Percentiles rank a stretch among this genome's conserved stretches.
phyloP scores from a whole-genome alignment of 2,113 vertebrate genomes.

The Anoura caudifer region DNA sequence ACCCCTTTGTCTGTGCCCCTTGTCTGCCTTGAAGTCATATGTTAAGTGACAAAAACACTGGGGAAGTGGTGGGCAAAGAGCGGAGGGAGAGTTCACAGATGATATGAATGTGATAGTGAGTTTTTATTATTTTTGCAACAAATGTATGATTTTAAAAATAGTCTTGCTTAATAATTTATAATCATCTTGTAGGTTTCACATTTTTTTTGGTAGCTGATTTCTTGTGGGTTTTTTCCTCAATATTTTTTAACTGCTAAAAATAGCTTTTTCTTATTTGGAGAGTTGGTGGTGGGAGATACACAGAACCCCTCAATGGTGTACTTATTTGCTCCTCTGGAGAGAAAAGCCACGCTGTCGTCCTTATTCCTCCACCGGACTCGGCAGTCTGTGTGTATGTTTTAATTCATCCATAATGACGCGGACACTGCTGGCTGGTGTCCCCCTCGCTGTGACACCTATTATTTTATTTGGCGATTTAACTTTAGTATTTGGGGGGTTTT shows the following conservation, averaged over 20 bases:
- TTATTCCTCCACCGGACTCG: too few species aligned
- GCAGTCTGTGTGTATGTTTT: too few species aligned
- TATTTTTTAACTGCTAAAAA: not conserved
- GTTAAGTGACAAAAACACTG: not conserved
- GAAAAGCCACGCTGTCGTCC: too few species aligned
- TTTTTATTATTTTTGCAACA: slow-evolving; percentile 19
- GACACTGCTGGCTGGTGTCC: too few species aligned
- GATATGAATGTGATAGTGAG: not conserved
- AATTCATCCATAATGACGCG: too few species aligned
- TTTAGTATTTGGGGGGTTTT: not conserved
- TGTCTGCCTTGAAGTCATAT: not conserved
- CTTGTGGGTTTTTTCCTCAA: not conserved
- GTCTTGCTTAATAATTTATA: not conserved
- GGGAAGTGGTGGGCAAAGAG: not conserved
- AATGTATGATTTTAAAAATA: not conserved
- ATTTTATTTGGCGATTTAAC: not conserved
- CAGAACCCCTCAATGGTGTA: not conserved
- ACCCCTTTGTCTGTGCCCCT: not conserved
- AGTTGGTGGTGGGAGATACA: not conserved
- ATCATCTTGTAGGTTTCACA: not conserved
- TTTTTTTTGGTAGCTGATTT: slow-evolving; percentile 16
- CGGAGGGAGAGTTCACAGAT: not conserved
- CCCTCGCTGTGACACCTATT: not conserved
- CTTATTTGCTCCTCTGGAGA: too few species aligned
- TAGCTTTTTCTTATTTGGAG: not conserved